A percentile compares a stretch with the other conserved stretches of the same genome.
These are phyloP conservation scores for Gadopsis marmoratus DNA, from an alignment of 2,797 vertebrate genomes.

Conservation along the genomic window DNA sequence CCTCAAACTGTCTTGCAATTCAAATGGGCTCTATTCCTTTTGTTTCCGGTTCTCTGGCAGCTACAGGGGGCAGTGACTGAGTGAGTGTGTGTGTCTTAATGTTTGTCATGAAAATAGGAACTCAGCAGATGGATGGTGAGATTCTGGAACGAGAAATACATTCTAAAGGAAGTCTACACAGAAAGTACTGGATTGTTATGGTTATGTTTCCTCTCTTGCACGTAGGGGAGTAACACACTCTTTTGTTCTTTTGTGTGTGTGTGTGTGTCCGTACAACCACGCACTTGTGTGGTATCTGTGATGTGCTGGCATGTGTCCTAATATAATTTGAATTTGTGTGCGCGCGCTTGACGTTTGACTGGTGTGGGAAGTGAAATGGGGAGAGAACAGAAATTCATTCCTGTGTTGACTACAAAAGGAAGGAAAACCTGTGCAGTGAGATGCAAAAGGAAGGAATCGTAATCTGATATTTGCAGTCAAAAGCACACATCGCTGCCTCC, in stretches of 20 bases:
- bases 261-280: background rate
- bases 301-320: conserved; percentile 44
- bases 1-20: conserved; percentile 15
- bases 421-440: conserved; percentile 11
- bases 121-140: conserved; percentile 62
- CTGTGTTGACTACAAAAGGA: conserved; percentile 32
- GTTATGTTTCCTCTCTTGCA: conserved; percentile 37
- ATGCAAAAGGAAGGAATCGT: conserved; percentile 21
- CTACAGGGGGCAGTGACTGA: conserved; percentile 36
- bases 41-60: conserved; percentile 42
- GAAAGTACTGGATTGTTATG: conserved; percentile 46
- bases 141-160: conserved; percentile 54
- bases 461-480: conserved; percentile 47
- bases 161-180: conserved; percentile 42
- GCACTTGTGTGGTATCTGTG: conserved; percentile 16
- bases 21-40: conserved; percentile 11
- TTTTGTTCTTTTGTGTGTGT: conserved; percentile 24
- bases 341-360: conserved; percentile 32
- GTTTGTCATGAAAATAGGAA: conserved; percentile 66
- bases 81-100: conserved; percentile 47
- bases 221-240: conserved; percentile 15
- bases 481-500: conserved; percentile 34
- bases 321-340: conserved; percentile 49
- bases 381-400: conserved; percentile 22
- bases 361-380: conserved; percentile 35